These are phyloP conservation scores for Sesia bembeciformis DNA, from an alignment of 2,888 invertebrate genomes.

Conservation along the genomic window DNA sequence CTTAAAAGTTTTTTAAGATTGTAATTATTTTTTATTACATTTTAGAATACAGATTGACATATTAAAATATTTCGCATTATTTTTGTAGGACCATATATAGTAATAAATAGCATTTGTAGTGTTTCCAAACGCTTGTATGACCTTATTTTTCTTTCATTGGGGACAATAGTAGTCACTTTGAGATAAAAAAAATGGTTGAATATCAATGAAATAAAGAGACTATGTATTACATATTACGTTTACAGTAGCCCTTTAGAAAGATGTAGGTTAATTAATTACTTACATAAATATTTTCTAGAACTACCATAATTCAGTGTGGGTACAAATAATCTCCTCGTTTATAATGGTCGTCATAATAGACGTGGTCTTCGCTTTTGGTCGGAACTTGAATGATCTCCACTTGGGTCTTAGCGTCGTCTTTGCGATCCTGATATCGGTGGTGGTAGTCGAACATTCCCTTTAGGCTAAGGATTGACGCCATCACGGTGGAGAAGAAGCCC, in stretches of 20 bases:
- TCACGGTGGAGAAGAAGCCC: slow-evolving; percentile 64
- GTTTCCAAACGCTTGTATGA: too few species aligned
- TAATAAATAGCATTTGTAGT: too few species aligned
- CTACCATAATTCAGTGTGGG: too few species aligned
- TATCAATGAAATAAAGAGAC: too few species aligned
- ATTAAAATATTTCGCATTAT: too few species aligned
- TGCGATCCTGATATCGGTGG: slow-evolving; percentile 43
- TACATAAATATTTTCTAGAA: not conserved
- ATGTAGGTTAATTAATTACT: not conserved
- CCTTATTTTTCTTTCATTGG: not conserved
- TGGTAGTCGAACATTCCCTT: slow-evolving; percentile 60
- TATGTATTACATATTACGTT: too few species aligned
- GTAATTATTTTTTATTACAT: too few species aligned
- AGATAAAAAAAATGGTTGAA: not conserved
- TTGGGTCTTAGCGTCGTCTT: slow-evolving; percentile 49
- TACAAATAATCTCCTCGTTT: slow-evolving; percentile 28
- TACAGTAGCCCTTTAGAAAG: not conserved
- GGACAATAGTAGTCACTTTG: not conserved
- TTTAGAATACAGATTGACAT: too few species aligned
- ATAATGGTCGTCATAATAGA: slow-evolving; percentile 52
- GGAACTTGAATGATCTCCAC: slow-evolving; percentile 59
- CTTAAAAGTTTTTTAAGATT: too few species aligned
- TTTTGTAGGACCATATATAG: too few species aligned
- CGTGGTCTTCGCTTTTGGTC: slow-evolving; percentile 43
- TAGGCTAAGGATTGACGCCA: slow-evolving; percentile 77